A percentile compares a stretch with the other conserved stretches of the same genome.
phyloP scores from a whole-genome alignment of 1,140 invertebrate genomes.

The Nebria ingens region DNA sequence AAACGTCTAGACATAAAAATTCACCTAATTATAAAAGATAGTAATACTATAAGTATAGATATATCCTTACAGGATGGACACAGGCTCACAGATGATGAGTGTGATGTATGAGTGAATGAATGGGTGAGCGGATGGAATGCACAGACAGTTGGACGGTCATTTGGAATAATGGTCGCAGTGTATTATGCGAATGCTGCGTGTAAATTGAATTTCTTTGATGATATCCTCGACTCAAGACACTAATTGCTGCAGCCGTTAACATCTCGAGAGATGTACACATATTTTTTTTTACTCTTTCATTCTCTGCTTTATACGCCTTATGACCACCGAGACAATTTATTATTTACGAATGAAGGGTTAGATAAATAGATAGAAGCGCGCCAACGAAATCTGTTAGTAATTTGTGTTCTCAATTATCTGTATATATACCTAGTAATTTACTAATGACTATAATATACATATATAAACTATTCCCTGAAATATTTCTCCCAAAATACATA shows the following conservation, averaged over 20 bases:
- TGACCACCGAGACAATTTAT: background rate
- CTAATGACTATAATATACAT: too few relatives aligned
- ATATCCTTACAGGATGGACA: background rate
- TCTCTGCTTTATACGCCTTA: constrained; percentile 15
- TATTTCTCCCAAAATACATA: too few relatives aligned
- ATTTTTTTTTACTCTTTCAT: constrained; percentile 27
- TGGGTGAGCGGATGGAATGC: too few relatives aligned
- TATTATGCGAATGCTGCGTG: constrained; percentile 23
- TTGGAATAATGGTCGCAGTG: too few relatives aligned
- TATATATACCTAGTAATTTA: too few relatives aligned
- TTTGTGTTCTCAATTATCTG: background rate
- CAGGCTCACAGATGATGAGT: background rate
- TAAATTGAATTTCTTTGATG: constrained; percentile 31
- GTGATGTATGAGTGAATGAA: background rate
- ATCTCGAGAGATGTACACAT: constrained; percentile 13
- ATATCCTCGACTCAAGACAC: constrained; percentile 24
- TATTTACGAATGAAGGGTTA: too few relatives aligned
- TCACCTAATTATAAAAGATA: too few relatives aligned
- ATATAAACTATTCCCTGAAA: too few relatives aligned
- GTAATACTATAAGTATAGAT: too few relatives aligned
- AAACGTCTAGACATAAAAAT: too few relatives aligned
- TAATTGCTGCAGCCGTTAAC: constrained; percentile 22
- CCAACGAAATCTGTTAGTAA: background rate
- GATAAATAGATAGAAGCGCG: too few relatives aligned
- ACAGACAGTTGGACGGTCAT: too few relatives aligned